These are phyloP conservation scores for Sitta europaea DNA, from an alignment of 2,113 vertebrate genomes.

Conservation along the genomic window DNA sequence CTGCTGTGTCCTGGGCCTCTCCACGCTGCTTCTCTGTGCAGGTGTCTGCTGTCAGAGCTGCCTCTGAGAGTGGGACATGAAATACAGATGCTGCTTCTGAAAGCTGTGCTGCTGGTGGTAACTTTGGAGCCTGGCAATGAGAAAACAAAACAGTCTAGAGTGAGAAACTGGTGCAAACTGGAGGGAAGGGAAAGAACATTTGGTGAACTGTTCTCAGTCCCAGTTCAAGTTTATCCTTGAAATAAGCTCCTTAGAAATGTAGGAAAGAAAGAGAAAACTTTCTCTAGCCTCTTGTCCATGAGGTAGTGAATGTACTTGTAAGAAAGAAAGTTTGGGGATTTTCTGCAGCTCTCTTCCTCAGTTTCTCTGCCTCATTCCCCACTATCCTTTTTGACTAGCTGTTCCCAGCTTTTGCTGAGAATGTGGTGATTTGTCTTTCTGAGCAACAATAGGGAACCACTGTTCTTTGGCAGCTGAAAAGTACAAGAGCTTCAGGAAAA, in stretches of 20 bases:
- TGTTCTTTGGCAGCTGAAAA: neutral
- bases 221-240: neutral
- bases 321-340: neutral
- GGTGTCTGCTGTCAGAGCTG: neutral
- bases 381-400: neutral
- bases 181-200: neutral
- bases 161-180: neutral
- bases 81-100: accelerated
- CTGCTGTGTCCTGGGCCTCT: neutral
- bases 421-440: neutral
- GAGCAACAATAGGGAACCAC: neutral
- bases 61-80: accelerated
- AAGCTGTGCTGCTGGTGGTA: neutral
- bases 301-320: neutral
- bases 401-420: neutral
- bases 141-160: neutral
- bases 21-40: neutral
- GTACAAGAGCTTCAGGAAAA: neutral
- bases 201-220: accelerated
- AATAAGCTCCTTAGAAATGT: neutral
- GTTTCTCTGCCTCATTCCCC: neutral
- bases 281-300: neutral
- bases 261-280: neutral
- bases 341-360: neutral
- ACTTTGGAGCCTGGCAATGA: neutral